phyloP scores from a whole-genome alignment of 1,140 invertebrate species.

The Liolophura sinensis region DNA sequence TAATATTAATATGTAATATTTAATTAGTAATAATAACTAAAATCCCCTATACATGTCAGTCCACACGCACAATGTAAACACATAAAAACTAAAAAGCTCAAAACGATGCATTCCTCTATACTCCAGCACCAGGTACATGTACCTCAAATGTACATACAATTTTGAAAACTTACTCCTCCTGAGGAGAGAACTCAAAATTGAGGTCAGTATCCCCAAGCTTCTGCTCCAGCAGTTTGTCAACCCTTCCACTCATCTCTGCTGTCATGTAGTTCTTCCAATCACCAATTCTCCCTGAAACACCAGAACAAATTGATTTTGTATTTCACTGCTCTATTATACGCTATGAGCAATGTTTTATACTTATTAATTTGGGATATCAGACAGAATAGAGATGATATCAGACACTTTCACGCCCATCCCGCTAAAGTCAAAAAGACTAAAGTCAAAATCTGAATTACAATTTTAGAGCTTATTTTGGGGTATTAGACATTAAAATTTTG shows the following conservation, averaged over 20 bases:
- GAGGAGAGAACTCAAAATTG: slow-evolving; percentile 8
- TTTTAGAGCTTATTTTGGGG: no score
- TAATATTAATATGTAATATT: no score
- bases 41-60: background rate
- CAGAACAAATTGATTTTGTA: slow-evolving; percentile 9
- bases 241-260: slow-evolving; percentile 64
- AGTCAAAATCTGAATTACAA: no score
- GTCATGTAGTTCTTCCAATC: slow-evolving; percentile 84
- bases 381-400: no score
- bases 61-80: background rate
- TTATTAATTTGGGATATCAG: no score
- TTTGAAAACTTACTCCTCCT: background rate
- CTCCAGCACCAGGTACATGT: background rate
- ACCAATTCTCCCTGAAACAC: slow-evolving; percentile 70
- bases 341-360: no score
- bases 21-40: slow-evolving; percentile 1
- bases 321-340: no score
- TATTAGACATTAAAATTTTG: no score
- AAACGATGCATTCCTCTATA: background rate
- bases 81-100: background rate
- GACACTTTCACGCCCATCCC: no score
- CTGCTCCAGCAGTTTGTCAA: slow-evolving; percentile 75
- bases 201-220: slow-evolving; percentile 56
- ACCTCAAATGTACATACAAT: background rate
- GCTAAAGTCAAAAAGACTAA: no score